Base-by-base conservation (phyloP, 1,140 invertebrate species). In the Hyposmocoma kahamanoa region DNA sequence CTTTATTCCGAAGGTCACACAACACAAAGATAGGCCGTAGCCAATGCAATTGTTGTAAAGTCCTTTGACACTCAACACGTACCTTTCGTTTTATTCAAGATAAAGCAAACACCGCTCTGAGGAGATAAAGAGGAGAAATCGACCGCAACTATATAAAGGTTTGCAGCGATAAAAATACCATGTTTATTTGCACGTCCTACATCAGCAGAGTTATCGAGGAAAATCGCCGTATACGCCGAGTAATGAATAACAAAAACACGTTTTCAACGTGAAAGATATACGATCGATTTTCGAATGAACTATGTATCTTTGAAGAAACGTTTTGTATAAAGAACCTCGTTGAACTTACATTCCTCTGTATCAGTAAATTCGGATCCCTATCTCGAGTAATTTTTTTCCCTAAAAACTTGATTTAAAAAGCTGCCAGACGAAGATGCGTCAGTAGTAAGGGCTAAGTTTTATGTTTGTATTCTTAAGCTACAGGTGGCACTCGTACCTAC, bases 141-240 rank as follows among this genome's bases (percentile, higher is more conserved):
- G 76, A 80, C 78, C 76, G 69, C 77, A 77, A 80, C 79, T 83
- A 83, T 82, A 85, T 85, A 83, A 83, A 85, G 82, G 82, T 85
- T 83, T 82, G 79, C 56, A 64, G 62, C 72, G 71, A 83, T 85
- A 85, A 85, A 85, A 83, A 85, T 85, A 85, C 76, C 65, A 75
- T 83, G 79, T 85, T 85, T 85, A 85, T 85, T 83, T 81, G 72
- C 82, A 82, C 79, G 79, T 85, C 82, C 76, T 82, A 85, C 76
- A 83, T 82, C 75, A 79, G 66, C 59, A 66, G 47, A 52, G 26
- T 55, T 54, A 44, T 47, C 51, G 62, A 54, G 60, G 51, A 59
- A 71, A 71, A 76, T 36, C 43, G 65, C 34, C 69, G 55, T 68
- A 80, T 42, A 17, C 39, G 49, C 17, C 21, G 9, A 48, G 26